Evolutionary conservation across 2,113 vertebrate species (phyloP).

Genomic region (Scomber japonicus): DNA sequence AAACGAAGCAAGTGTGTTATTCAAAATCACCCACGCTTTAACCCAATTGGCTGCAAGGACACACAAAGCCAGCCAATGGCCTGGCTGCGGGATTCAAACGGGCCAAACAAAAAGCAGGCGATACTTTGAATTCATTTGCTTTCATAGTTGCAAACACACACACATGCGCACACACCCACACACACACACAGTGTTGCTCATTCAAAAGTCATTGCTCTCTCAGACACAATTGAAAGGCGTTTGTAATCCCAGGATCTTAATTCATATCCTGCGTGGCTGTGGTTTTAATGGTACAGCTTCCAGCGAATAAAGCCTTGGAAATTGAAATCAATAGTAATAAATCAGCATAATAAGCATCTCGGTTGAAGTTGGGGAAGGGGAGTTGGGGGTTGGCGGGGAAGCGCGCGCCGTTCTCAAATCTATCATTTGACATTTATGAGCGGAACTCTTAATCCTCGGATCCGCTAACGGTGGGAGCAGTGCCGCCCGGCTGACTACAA

Average conservation of each 20-base stretch:
- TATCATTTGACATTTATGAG: constrained; percentile 75
- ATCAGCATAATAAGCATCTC: constrained; percentile 80
- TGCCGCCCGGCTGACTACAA: constrained; percentile 43
- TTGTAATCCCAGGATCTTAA: constrained; percentile 71
- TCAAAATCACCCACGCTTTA: constrained; percentile 59
- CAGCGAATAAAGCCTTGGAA: constrained; percentile 74
- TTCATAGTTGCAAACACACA: constrained; percentile 22
- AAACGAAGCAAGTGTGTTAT: constrained; percentile 41
- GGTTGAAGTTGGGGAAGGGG: constrained; percentile 33
- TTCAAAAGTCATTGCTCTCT: constrained; percentile 60
- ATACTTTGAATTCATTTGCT: constrained; percentile 45
- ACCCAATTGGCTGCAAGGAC: constrained; percentile 55
- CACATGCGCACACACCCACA: background rate
- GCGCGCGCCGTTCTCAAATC: constrained; percentile 57
- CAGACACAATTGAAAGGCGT: constrained; percentile 70
- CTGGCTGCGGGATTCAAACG: constrained; percentile 54
- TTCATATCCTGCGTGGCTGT: constrained; percentile 60
- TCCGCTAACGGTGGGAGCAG: constrained; percentile 40
- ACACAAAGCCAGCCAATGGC: constrained; percentile 60
- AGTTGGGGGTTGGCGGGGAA: constrained; percentile 29
- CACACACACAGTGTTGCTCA: constrained; percentile 37
- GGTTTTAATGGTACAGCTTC: constrained; percentile 71
- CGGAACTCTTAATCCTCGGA: constrained; percentile 69
- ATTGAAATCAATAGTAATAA: constrained; percentile 81
- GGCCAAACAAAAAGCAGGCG: constrained; percentile 47